Base-by-base conservation (phyloP, 2,888 invertebrate genomes). In the Eupithecia abbreviata region DNA sequence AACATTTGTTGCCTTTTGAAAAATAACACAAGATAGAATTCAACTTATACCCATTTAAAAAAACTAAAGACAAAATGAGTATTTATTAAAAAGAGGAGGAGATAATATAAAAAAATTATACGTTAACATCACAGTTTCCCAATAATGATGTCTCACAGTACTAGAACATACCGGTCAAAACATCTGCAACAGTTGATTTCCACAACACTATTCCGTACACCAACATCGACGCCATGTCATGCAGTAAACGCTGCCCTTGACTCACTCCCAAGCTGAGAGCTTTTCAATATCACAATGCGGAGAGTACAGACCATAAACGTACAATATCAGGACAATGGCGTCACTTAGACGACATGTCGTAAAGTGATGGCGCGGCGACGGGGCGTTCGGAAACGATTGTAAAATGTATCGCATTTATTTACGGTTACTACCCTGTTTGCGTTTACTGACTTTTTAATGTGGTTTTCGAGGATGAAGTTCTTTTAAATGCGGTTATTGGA, bases 371-470 rank as follows among this genome's bases (percentile, higher is more conserved):
- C 70, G 74, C 66, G 71, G 66, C 73, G 71, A 71, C 45, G 70
- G 30, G 70, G 30, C 43, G 42, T 45, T 69, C 65, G 69, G 69
- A 68, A 72, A 69, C 55, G 73, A 73, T 77, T 76, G 74, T 78
- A 76, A 76, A 78, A 75, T 68, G 70, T 76, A 76, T 78, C 68
- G 49, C 71, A 71, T 67, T 74, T 74, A 73, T 73, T 77, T 75
- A 77, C 75, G 75, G 65, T 77, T 77, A 75, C 72, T 55, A 70
- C 69, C 45, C n/a, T 65, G 77, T 72, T 72, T 71, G n/a, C 58
- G 58, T 75, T 75, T 71, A 72, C 43, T 71, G 67, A 30, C 13
- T 7, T 58, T 75, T 68, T 58, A 66, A 75, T 77, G 74, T 66
- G 66, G 41, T 41, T 69, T 69, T 72, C 51, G 51, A 69, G 41